phyloP scores from a whole-genome alignment of 2,797 vertebrate genomes.

The Scyliorhinus canicula region DNA sequence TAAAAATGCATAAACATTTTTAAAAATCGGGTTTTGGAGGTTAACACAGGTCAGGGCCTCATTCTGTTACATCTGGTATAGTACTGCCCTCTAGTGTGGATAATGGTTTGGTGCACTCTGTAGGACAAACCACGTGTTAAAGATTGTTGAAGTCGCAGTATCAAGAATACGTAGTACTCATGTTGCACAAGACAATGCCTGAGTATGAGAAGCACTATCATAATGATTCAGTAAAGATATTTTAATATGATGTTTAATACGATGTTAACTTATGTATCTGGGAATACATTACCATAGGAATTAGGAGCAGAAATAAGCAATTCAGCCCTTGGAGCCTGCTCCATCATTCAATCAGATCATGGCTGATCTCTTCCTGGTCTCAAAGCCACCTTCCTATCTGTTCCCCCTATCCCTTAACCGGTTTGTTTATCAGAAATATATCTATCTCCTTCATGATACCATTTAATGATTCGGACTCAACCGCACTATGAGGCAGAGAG shows the following conservation, averaged over 20 bases:
- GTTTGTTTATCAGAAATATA: no score
- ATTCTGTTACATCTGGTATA: background rate
- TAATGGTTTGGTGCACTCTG: background rate
- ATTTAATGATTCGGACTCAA: no score
- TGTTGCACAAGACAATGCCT: background rate
- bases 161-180: background rate
- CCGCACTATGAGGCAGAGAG: no score
- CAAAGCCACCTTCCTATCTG: no score
- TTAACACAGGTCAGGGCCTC: background rate
- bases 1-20: slow-evolving; percentile 17
- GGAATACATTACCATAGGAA: no score
- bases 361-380: no score
- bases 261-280: no score
- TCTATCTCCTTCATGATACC: no score
- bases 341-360: no score
- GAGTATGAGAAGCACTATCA: background rate
- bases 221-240: background rate
- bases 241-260: background rate
- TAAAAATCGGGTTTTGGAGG: background rate
- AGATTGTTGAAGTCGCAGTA: background rate
- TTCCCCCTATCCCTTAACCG: no score
- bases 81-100: background rate
- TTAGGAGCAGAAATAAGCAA: no score
- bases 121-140: background rate
- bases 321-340: no score